Conservation (phyloP, 2,797 vertebrate genomes). For the Anas flavirostris region DNA sequence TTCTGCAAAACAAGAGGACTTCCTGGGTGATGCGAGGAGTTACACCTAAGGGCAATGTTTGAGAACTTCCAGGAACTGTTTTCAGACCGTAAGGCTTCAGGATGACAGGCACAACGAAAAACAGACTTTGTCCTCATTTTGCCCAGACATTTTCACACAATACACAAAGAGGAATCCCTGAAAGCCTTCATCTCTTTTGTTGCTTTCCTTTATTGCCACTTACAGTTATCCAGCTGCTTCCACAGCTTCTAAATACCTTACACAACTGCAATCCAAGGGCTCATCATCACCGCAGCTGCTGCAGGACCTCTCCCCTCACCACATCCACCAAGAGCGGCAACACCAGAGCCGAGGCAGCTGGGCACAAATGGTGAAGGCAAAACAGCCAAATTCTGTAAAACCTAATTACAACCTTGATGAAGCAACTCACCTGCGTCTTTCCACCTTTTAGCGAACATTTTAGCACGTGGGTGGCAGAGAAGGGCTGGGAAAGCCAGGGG, state of each 20-base stretch:
- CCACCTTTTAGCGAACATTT: not conserved
- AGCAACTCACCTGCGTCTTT: fast-evolving
- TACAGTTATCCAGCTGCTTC: not conserved
- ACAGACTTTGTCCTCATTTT: not conserved
- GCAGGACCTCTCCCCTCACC: not conserved
- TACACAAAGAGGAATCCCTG: not conserved
- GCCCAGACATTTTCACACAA: not conserved
- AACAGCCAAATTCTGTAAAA: not conserved
- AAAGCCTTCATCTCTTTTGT: not conserved
- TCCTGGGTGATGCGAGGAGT: not conserved
- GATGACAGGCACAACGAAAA: not conserved
- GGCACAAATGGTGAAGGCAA: not conserved
- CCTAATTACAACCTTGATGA: not conserved
- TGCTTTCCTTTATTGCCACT: not conserved
- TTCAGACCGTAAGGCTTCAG: not conserved
- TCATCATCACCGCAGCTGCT: not conserved
- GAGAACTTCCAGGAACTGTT: not conserved
- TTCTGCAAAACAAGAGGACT: not conserved
- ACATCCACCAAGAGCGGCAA: fast-evolving
- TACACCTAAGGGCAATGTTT: not conserved
- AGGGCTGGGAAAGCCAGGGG: not conserved
- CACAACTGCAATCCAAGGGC: not conserved
- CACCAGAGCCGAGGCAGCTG: not conserved
- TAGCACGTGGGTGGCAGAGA: fast-evolving
- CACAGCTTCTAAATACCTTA: not conserved